phyloP scores from a whole-genome alignment of 2,888 invertebrate species.

The Heterodera filipjevi region DNA sequence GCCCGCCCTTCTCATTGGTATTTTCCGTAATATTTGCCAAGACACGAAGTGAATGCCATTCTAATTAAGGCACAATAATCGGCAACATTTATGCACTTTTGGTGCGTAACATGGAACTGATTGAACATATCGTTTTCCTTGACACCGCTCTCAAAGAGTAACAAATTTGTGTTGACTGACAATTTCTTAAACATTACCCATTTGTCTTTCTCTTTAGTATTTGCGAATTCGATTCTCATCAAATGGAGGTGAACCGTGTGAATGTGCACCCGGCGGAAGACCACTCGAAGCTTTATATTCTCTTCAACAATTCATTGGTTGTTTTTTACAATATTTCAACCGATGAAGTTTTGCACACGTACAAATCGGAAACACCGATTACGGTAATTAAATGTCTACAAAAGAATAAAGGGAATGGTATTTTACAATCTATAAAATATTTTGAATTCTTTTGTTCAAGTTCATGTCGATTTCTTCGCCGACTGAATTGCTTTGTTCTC shows the following conservation, averaged over 20 bases:
- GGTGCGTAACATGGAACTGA: conserved; percentile 31
- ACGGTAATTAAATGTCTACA: conserved; percentile 7
- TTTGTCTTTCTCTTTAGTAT: conserved; percentile 2
- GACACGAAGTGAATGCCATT: neutral
- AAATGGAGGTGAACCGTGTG: conserved; percentile 4
- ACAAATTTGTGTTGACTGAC: too few species aligned
- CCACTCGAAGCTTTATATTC: conserved; percentile 30
- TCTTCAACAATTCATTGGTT: conserved; percentile 33
- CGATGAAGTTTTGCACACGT: conserved; percentile 15
- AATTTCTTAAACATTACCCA: too few species aligned
- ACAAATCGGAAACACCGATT: conserved; percentile 1
- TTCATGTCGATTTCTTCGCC: neutral
- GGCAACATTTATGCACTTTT: conserved; percentile 40
- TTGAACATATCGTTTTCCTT: conserved; percentile 34
- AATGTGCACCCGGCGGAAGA: conserved; percentile 26
- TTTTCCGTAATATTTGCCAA: too few species aligned
- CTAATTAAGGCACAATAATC: conserved; percentile 37
- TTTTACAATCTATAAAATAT: too few species aligned
- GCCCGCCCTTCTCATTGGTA: conserved; percentile 34
- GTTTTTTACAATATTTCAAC: conserved; percentile 29
- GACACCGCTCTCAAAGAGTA: conserved; percentile 37
- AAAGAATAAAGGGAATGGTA: neutral
- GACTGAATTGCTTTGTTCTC: conserved; percentile 21
- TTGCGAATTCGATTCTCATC: conserved; percentile 10
- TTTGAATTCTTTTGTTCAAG: conserved; percentile 12